Base-by-base conservation (phyloP, 2,113 vertebrate genomes). In the Arizona elegans region DNA sequence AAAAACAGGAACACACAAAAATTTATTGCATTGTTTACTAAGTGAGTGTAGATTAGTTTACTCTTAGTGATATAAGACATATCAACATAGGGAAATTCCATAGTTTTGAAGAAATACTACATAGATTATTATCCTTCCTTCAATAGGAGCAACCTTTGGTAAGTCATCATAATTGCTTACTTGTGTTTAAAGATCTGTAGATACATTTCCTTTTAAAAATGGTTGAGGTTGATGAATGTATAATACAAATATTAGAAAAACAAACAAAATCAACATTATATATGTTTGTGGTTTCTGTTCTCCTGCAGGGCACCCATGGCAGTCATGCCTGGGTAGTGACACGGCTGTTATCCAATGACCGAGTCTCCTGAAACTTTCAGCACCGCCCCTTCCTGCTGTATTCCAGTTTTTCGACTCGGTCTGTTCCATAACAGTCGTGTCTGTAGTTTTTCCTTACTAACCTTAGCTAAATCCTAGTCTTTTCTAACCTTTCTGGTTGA, bases 401-500 rank as follows among this genome's bases (percentile, higher is more conserved):
- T 38, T 38, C 38, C 38, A 38, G 38, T 38, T 38, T 38, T 38
- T 38, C 38, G 38, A 38, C 38, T 38, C 38, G 38, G 38, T 38
- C 38, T 38, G 38, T 38, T 38, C 38, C 38, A 38, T 38, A 38
- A 38, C 38, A 38, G 38, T 38, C 38, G 38, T 38, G 38, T 38
- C 38, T 38, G 38, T 38, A 38, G 38, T 38, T 38, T 38, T 2
- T 38, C 38, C 38, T 38, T 2, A 38, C 38, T 38, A 38, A 2
- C 38, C 38, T 38, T 38, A 38, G 38, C 38, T 38, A 38, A 38
- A 38, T 38, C 38, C 38, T 38, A 2, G 38, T 38, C 38, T 38
- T 38, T 38, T 2, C 1, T 2, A 38, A n/a, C n/a, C 38, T 2
- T 38, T 2, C 38, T 38, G 1, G 38, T 38, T 1, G 1, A 1